Evolutionary conservation across 2,888 invertebrate species (phyloP).

Genomic region (Augiades crinisus): DNA sequence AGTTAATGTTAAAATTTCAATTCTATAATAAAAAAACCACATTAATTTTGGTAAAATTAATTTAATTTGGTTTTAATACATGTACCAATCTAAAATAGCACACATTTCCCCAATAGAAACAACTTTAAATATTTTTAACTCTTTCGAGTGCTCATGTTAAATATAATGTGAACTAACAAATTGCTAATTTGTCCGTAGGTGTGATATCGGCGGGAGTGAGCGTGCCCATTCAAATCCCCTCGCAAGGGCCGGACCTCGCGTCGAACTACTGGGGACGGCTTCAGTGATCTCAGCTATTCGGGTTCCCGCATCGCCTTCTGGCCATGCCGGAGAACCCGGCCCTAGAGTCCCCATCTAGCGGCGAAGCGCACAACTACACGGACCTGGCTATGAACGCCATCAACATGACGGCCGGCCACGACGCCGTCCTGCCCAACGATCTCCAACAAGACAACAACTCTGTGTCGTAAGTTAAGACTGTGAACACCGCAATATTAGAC

Average conservation of each 20-base stretch:
- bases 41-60: no score
- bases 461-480: slow-evolving; percentile 51
- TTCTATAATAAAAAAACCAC: no score
- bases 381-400: slow-evolving; percentile 74
- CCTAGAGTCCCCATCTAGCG: slow-evolving; percentile 70
- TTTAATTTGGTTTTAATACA: no score
- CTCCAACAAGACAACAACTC: slow-evolving; percentile 66
- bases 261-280: slow-evolving; percentile 95
- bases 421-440: slow-evolving; percentile 69
- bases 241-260: slow-evolving; percentile 89
- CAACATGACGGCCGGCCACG: slow-evolving; percentile 79
- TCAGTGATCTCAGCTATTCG: slow-evolving; percentile 96
- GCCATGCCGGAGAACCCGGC: slow-evolving; percentile 84
- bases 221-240: slow-evolving; percentile 95
- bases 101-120: no score
- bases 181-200: slow-evolving; percentile 75
- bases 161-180: not conserved
- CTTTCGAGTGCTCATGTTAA: not conserved
- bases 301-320: slow-evolving; percentile 90
- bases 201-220: slow-evolving; percentile 96
- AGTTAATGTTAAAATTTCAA: no score
- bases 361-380: slow-evolving; percentile 76
- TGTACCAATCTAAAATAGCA: no score
- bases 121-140: no score
- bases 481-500: slow-evolving; percentile 27